These are phyloP conservation scores for Drosophila pseudotakahashii DNA, from an alignment of 2,888 invertebrate genomes.

Conservation along the genomic window DNA sequence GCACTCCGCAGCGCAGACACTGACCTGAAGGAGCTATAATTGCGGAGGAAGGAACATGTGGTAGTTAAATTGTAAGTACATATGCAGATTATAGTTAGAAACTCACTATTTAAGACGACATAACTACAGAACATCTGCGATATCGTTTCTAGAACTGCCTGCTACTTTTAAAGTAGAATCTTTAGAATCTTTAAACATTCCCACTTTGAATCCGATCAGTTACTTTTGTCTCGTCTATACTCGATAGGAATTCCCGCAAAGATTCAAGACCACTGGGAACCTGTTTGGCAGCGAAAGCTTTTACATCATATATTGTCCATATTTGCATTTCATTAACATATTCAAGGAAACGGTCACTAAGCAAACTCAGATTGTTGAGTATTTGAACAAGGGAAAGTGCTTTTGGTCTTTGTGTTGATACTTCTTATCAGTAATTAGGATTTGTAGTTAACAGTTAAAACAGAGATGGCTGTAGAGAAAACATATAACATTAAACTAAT, in stretches of 20 bases:
- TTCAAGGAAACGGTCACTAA: conserved; percentile 15
- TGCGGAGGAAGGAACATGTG: conserved; percentile 40
- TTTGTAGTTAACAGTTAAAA: background rate
- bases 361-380: conserved; percentile 1
- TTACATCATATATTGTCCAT: conserved; percentile 16
- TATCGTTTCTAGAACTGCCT: too few relatives aligned
- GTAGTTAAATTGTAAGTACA: conserved; percentile 70
- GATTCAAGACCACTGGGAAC: conserved; percentile 18
- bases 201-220: background rate
- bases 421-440: background rate
- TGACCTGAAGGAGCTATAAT: conserved; percentile 46
- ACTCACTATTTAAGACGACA: too few relatives aligned
- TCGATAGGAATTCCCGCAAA: conserved; percentile 1
- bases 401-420: background rate
- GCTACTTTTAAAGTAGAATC: too few relatives aligned
- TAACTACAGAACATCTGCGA: too few relatives aligned
- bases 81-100: too few relatives aligned
- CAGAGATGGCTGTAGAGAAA: too few relatives aligned
- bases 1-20: conserved; percentile 52
- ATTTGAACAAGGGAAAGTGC: conserved; percentile 25
- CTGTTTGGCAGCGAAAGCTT: conserved; percentile 30
- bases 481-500: too few relatives aligned
- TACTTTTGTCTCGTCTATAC: background rate
- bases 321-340: conserved; percentile 44
- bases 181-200: too few relatives aligned